Evolutionary conservation across 2,888 invertebrate genomes (phyloP), one percentile per base, ranked within the genome.

Genomic region (Clistopyga incitator): DNA sequence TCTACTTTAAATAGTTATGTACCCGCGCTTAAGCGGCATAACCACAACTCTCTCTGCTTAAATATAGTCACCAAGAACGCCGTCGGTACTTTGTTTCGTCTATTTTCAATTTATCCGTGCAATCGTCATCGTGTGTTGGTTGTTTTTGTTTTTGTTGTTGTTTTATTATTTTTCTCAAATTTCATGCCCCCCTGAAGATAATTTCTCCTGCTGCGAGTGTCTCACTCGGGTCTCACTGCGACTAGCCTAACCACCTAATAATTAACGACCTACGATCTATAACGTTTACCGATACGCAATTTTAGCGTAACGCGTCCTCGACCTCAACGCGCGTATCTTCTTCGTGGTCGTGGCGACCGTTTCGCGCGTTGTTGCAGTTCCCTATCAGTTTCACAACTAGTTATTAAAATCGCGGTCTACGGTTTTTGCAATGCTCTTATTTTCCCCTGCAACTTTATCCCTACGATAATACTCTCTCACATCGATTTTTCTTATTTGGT

Each of bases 1-100:
- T 88, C 87, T 90, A 90, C 87, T 87, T 87, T 88, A 87, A 85
- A 88, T 86, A 89, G 85, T 90, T 89, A 90, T 88, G 90, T 90
- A 88, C 88, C 90, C 89, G 89, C 90, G 88, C 86, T 82, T 83
- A 82, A 59, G 70, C 67, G 70, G 59, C 68, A 75, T 76, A 77
- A 78, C 78, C 82, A 85, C 82, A 85, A n/a, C n/a, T 86, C 65
- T 78, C 67, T 80, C 76, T 74, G 52, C 80, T 85, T 61, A 74
- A 29, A 82, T 59, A 76, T 75, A 72, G 68, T 83, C 78, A 81
- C 82, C 81, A 82, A 84, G 87, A 88, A 88, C 88, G 88, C 88
- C 89, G 89, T 87, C 85, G 86, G 86, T 87, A 87, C 86, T 86
- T 82, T 38, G 64, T 59, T 45, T 77, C 18, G 50, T 56, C 34